A percentile compares a stretch with the other conserved stretches of the same genome.
Conservation (phyloP, 1,140 invertebrate species). For the Trichoplusia ni region DNA sequence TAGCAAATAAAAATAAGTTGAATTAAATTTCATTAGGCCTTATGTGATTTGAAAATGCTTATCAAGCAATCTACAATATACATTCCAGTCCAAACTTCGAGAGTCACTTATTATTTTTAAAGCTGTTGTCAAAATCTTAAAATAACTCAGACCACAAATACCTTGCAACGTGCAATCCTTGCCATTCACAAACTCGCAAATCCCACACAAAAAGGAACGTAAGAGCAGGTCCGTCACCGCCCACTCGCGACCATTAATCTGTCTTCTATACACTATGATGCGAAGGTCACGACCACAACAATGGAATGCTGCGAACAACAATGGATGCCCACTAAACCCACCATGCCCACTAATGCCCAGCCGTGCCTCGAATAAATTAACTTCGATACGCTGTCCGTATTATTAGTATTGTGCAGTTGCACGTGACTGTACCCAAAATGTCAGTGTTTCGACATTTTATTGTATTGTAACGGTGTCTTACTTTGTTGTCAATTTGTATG, state of each 20-base stretch:
- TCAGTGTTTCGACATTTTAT: conserved; percentile 17
- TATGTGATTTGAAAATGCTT: too few species aligned
- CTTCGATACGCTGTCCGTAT: conserved; percentile 31
- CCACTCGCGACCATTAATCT: conserved; percentile 31
- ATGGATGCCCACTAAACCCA: too few species aligned
- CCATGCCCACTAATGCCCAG: too few species aligned
- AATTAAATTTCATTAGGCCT: too few species aligned
- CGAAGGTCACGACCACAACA: conserved; percentile 61
- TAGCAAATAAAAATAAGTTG: too few species aligned
- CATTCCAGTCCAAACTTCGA: too few species aligned
- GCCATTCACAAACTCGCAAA: conserved; percentile 1
- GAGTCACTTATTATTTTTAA: too few species aligned
- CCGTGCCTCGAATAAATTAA: conserved; percentile 49
- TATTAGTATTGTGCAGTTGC: conserved; percentile 30
- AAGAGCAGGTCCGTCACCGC: conserved; percentile 8
- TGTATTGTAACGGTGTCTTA: neutral
- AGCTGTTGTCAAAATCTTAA: too few species aligned
- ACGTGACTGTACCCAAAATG: conserved; percentile 26
- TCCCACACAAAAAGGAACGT: neutral
- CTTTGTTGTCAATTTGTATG: too few species aligned
- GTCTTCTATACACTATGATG: conserved; percentile 35
- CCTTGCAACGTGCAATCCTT: neutral
- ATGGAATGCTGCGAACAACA: conserved; percentile 62
- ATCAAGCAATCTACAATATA: too few species aligned
- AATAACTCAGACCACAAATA: neutral